Base-by-base conservation (phyloP, 2,888 invertebrate species). In the Pelosia muscerda region DNA sequence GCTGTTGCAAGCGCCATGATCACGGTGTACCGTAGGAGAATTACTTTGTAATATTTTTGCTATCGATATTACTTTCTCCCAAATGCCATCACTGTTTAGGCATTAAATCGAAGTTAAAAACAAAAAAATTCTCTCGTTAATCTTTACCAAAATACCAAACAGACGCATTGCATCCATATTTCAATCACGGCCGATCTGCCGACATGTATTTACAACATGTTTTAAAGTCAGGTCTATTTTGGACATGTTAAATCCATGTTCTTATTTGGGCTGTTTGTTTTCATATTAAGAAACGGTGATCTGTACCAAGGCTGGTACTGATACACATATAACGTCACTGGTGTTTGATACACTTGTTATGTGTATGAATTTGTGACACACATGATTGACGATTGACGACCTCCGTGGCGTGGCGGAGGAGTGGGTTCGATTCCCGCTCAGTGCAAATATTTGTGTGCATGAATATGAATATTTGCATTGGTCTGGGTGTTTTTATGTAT, bases 141-240 rank as follows among this genome's bases (percentile, higher is more conserved):
- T 84, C 85, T 81, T 69, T 84, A 86, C 64, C 69, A 68, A 81
- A 84, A 86, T 84, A 82, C 86, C 84, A 75, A 76, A 76, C 85
- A 84, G 86, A 83, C 85, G 83, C 81, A 85, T 85, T 85, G 86
- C 84, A 87, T 87, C 90, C 87, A 90, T 92, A 92, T 90, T 92
- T 92, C 92, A 92, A 90, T 92, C 92, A 89, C 82, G 82, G 65
- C 74, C 77, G 79, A 79, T 82, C 84, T 83, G 82, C 90, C 86
- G 88, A 90, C 90, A 86, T 87, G 87, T 89, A 90, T 90, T 91
- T 90, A 89, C 88, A 88, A 84, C 85, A 85, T 86, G 89, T 90
- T 86, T 86, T 81, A 74, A 83, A 86, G 82, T 81, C 81, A 83
- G 80, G 81, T 90, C 91, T 92, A 92, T 92, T 92, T 91, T 84